Evolutionary conservation across 1,140 invertebrate genomes (phyloP), one percentile per base, ranked within the genome.

Genomic region (Aphelenchoides fujianensis): DNA sequence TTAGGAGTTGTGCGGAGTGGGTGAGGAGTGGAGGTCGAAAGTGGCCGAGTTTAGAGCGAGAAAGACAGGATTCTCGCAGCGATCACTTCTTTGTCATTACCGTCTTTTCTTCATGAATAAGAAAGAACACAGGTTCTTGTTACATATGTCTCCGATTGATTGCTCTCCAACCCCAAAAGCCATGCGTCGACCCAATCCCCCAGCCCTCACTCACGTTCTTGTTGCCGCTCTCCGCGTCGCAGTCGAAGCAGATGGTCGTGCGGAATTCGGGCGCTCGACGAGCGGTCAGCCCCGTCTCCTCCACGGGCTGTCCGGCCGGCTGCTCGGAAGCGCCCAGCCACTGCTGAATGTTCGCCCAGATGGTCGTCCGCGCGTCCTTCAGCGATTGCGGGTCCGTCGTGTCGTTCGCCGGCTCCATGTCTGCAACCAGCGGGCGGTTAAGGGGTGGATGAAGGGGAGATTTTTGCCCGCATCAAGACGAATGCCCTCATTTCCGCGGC

Each of bases 321-420:
- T 16, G 53, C 2, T 59, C 7, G 27, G 16, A 12, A 64, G 32
- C 2, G 53, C 52, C 52, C 1, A 30, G 23, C 66, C 66, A 68
- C 19, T 68, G 23, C 31, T 68, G 9, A 41, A 74, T 52, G 28
- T 74, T 73, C 7, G 35, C 3, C 28, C 31, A 28, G 37, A 74
- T 73, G 9, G 36, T 32, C 19, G 59, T 54, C 31, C 72, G 34
- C 16, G 48, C 69, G 48, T 62, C 19, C 27, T 53, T 64, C 2
- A 74, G 34, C 23, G n/a, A 27, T 9, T 37, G 57, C 23, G 35
- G 28, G 62, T 74, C 72, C 9, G 30, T 66, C 16, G 53, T 54
- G 19, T 66, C 59, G 28, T 48, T 36, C 3, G 68, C 53, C 31
- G 70, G 64, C 36, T 72, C 69, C 71, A 72, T 72, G 59, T 72